These are phyloP conservation scores for Cryptosula pallasiana DNA, from an alignment of 2,888 invertebrate genomes.

Conservation along the genomic window DNA sequence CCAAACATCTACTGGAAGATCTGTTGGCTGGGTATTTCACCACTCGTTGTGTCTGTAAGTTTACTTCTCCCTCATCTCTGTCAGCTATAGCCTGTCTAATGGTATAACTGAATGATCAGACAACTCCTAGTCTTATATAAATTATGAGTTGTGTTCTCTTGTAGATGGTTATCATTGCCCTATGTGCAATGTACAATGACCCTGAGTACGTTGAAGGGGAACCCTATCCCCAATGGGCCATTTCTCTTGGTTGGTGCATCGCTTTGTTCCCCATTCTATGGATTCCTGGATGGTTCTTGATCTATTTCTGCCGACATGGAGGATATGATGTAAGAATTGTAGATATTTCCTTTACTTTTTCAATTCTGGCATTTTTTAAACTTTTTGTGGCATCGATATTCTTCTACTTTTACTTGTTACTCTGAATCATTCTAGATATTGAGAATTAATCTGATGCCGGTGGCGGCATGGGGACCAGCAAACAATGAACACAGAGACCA, in stretches of 20 bases:
- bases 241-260: constrained; percentile 49
- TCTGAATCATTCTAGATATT: constrained; percentile 33
- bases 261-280: constrained; percentile 43
- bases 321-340: constrained; percentile 43
- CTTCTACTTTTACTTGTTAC: neutral
- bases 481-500: constrained; percentile 32
- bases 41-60: constrained; percentile 45
- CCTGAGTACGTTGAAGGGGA: constrained; percentile 39
- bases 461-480: constrained; percentile 42
- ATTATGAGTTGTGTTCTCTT: constrained; percentile 23
- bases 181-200: constrained; percentile 40
- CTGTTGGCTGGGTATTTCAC: constrained; percentile 46
- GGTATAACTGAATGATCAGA: too few relatives aligned
- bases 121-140: too few relatives aligned
- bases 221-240: constrained; percentile 44
- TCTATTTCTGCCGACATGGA: constrained; percentile 42
- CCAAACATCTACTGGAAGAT: constrained; percentile 47
- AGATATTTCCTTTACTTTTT: too few relatives aligned
- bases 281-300: constrained; percentile 44
- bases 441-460: constrained; percentile 35
- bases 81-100: too few relatives aligned
- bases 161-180: constrained; percentile 42
- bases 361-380: neutral
- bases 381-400: neutral
- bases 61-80: too few relatives aligned